Evolutionary conservation across 1,140 invertebrate genomes (phyloP), one percentile per base, ranked within the genome.

Genomic region (Rhizoglyphus robini): DNA sequence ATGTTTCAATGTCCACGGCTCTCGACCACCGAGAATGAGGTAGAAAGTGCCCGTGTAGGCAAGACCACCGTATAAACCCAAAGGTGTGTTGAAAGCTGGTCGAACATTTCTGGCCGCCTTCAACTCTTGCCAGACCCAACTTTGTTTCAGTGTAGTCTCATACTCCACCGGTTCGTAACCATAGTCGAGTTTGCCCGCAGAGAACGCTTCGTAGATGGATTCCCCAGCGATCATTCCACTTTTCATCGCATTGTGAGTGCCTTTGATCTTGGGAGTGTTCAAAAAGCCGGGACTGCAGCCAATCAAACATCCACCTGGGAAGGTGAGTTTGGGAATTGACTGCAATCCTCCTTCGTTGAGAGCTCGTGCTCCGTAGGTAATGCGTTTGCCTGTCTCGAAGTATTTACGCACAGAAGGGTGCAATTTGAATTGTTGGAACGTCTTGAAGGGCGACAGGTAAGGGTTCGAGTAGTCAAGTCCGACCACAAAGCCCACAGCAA

Each of bases 1-100:
- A n/a, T n/a, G n/a, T n/a, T n/a, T n/a, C n/a, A n/a, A n/a, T n/a
- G 96, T 99, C 94, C 94, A 97, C 1, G 95, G 93, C 78, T 98
- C 94, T 64, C 82, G 83, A 32, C 94, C 94, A 67, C 79, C 66
- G 1, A 87, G 83, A 49, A 93, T 64, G 1, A 90, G 75, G 70
- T 90, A 87, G 27, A 93, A 89, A 69, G 95, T 79, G 3, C 89
- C 96, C 57, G 91, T 90, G 74, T 98, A 94, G 0, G n/a, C n/a
- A n/a, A n/a, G n/a, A n/a, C n/a, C n/a, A n/a, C n/a, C n/a, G n/a
- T n/a, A n/a, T n/a, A n/a, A n/a, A n/a, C n/a, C n/a, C n/a, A n/a
- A n/a, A n/a, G n/a, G n/a, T n/a, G n/a, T n/a, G n/a, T n/a, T n/a
- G n/a, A n/a, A n/a, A n/a, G n/a, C n/a, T n/a, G n/a, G n/a, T n/a